Conservation (phyloP, 1,140 invertebrate genomes). For the Zaprionus camerounensis region DNA sequence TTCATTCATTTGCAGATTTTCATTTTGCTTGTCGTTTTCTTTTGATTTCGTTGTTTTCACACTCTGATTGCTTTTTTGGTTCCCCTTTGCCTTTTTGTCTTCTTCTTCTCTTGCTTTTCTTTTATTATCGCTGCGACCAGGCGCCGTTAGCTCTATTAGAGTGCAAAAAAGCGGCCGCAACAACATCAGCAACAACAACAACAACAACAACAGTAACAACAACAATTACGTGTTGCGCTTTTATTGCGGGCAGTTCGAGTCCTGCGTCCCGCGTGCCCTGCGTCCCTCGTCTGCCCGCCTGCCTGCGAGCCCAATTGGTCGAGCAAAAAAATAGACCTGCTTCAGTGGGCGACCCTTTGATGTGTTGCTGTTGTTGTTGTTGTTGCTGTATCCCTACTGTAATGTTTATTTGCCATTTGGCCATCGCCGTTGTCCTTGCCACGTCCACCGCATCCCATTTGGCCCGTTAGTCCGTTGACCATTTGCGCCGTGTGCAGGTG, state of each 20-base stretch:
- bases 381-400: slow-evolving; percentile 47
- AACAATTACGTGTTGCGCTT: slow-evolving; percentile 78
- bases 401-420: slow-evolving; percentile 76
- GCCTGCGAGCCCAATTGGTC: slow-evolving; percentile 3
- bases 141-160: slow-evolving; percentile 20
- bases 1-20: slow-evolving; percentile 12
- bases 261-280: neutral
- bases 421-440: slow-evolving; percentile 37
- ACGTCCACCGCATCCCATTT: slow-evolving; percentile 44
- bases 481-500: slow-evolving; percentile 58
- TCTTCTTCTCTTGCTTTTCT: neutral
- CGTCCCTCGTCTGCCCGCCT: neutral
- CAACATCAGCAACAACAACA: slow-evolving; percentile 32
- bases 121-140: slow-evolving; percentile 20
- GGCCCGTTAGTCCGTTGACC: slow-evolving; percentile 10
- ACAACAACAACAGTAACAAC: slow-evolving; percentile 20
- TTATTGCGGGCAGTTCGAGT: slow-evolving; percentile 53
- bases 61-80: slow-evolving; percentile 26
- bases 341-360: slow-evolving; percentile 52
- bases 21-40: slow-evolving; percentile 1
- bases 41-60: slow-evolving; percentile 12
- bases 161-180: neutral
- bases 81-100: neutral
- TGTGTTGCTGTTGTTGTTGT: slow-evolving; percentile 28
- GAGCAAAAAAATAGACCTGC: slow-evolving; percentile 46